phyloP scores from a whole-genome alignment of 1,140 invertebrate species.

The Anadara kagoshimensis region DNA sequence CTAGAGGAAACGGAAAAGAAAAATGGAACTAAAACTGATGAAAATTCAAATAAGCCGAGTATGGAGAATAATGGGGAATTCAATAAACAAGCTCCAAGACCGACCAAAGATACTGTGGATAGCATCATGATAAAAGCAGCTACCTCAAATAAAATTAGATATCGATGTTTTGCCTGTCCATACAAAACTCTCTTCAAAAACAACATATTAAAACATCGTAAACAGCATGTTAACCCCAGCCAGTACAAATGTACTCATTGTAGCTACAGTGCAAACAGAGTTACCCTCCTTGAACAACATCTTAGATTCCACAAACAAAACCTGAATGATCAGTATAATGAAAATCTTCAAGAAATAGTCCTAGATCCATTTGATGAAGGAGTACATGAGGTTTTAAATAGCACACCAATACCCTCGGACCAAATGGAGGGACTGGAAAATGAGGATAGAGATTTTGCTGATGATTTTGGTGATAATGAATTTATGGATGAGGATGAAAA shows the following conservation, averaged over 20 bases:
- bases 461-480: slow-evolving; percentile 39
- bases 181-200: slow-evolving; percentile 57
- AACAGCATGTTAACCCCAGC: slow-evolving; percentile 58
- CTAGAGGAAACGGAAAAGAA: neutral
- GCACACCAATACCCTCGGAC: slow-evolving; percentile 17
- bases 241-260: slow-evolving; percentile 58
- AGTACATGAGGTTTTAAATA: slow-evolving; percentile 31
- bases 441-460: slow-evolving; percentile 10
- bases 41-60: neutral
- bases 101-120: slow-evolving; percentile 25
- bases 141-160: slow-evolving; percentile 46
- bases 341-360: slow-evolving; percentile 42
- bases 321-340: neutral
- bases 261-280: slow-evolving; percentile 57
- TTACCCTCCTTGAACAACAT: slow-evolving; percentile 52
- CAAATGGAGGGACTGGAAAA: slow-evolving; percentile 10
- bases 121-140: slow-evolving; percentile 10
- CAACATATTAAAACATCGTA: slow-evolving; percentile 60
- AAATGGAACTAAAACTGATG: slow-evolving; percentile 11
- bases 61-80: neutral
- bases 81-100: slow-evolving; percentile 17
- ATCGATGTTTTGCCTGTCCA: slow-evolving; percentile 59
- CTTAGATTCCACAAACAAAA: slow-evolving; percentile 48
- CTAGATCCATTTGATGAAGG: slow-evolving; percentile 56
- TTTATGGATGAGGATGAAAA: slow-evolving; percentile 30